phyloP scores from a whole-genome alignment of 2,888 invertebrate genomes.

The Ochropacha duplaris region DNA sequence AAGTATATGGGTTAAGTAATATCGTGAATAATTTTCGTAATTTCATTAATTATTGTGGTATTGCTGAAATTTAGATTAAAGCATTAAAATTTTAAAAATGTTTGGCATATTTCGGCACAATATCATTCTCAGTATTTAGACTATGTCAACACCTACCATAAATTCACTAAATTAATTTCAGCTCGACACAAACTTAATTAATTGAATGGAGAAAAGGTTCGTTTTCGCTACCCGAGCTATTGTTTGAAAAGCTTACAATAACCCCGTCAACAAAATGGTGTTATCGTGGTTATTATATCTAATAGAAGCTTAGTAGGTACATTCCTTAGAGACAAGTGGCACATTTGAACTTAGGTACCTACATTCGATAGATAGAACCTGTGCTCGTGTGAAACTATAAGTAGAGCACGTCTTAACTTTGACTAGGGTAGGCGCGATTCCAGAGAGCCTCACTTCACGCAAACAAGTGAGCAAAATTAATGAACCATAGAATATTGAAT shows the following conservation, averaged over 20 bases:
- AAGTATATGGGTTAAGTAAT: too few relatives aligned
- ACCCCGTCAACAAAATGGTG: too few relatives aligned
- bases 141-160: not conserved
- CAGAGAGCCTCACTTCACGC: slow-evolving; percentile 25
- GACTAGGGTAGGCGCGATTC: slow-evolving; percentile 41
- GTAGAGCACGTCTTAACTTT: slow-evolving; percentile 33
- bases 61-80: too few relatives aligned
- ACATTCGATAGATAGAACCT: not conserved
- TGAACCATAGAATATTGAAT: slow-evolving; percentile 29
- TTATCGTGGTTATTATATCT: slow-evolving; percentile 16
- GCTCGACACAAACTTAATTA: not conserved
- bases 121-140: not conserved
- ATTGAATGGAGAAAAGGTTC: not conserved
- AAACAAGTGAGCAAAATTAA: slow-evolving; percentile 35
- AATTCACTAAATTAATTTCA: not conserved
- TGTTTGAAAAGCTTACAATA: too few relatives aligned
- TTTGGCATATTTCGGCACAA: not conserved
- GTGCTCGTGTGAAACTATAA: slow-evolving; percentile 19
- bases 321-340: not conserved
- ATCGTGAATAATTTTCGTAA: too few relatives aligned
- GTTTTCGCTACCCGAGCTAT: not conserved
- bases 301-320: slow-evolving; percentile 8
- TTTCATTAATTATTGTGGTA: too few relatives aligned
- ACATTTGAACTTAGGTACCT: not conserved
- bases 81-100: too few relatives aligned